phyloP scores from a whole-genome alignment of 1,140 invertebrate genomes.

The Hycleus cichorii region DNA sequence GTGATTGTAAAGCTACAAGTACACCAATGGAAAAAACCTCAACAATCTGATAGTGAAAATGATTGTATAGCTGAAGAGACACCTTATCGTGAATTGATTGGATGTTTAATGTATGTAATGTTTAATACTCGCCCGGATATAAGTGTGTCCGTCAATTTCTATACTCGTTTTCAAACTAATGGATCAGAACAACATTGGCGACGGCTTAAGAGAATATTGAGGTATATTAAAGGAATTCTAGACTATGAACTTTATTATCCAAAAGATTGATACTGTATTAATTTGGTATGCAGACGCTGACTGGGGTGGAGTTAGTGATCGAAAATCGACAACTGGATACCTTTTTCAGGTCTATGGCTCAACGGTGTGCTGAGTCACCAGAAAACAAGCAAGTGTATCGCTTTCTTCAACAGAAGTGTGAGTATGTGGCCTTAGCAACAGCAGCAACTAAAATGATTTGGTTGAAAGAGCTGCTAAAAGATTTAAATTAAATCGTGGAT shows the following conservation, averaged over 20 bases:
- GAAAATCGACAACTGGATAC: constrained; percentile 22
- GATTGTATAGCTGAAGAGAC: too few species aligned
- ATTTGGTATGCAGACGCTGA: constrained; percentile 21
- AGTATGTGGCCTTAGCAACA: constrained; percentile 34
- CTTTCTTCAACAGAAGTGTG: constrained; percentile 34
- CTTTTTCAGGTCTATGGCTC: constrained; percentile 22
- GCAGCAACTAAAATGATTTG: constrained; percentile 30
- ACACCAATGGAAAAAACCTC: too few species aligned
- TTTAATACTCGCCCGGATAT: too few species aligned
- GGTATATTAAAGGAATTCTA: constrained; percentile 5
- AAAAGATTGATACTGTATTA: constrained; percentile 19
- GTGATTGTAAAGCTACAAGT: too few species aligned
- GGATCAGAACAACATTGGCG: constrained; percentile 2
- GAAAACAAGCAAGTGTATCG: constrained; percentile 33
- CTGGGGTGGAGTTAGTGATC: constrained; percentile 15
- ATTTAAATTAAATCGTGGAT: constrained; percentile 2
- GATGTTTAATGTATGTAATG: too few species aligned
- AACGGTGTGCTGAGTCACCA: constrained; percentile 30
- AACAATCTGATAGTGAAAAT: too few species aligned
- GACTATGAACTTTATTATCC: constrained; percentile 15
- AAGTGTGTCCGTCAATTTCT: too few species aligned
- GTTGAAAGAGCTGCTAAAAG: constrained; percentile 12
- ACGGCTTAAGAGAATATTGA: constrained; percentile 3
- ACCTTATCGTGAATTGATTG: too few species aligned
- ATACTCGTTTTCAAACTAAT: not conserved